Base-by-base conservation (phyloP, 1,140 invertebrate genomes). In the Hycleus cichorii region DNA sequence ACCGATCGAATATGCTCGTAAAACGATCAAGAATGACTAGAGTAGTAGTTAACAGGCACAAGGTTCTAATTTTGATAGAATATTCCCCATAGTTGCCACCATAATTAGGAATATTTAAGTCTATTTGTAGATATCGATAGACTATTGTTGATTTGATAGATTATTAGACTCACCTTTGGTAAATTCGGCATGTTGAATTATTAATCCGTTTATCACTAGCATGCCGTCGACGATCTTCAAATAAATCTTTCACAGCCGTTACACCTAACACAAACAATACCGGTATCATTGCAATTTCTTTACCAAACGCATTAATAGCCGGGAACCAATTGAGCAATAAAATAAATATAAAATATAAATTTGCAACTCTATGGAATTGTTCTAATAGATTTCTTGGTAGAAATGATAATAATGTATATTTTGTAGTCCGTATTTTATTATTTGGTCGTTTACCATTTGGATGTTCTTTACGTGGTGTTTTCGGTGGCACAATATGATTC, bases 301-400 rank as follows among this genome's bases (percentile, higher is more conserved):
- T 97, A 58, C 92, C 94, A 77, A 97, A 97, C 0, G 95, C 95
- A 76, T 92, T 93, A 39, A 95, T 90, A 9, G 85, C 82, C 4
- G 93, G 93, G 66, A 97, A 85, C 91, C 92, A 97, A 77, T 98
- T 97, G 44, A 96, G 79, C 59, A 97, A 78, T 53, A 97, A 92
- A 67, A 98, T 97, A 71, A 95, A 92, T 69, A 98, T 88, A 77
- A 99, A 99, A 78, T 98, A 98, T 59, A 98, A 80, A 81, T 99
- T 99, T 40, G 96, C 96, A 70, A 97, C 92, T 27, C 94, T 84
- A 76, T 95, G 93, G 77, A 98, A 98, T 76, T 99, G 96, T 77
- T 98, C 96, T 72, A 98, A 84, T 24, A 99, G 76, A 78, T 98
- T 98, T 73, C 96, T 94, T 8, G 95, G 95, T 66, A 98, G 77